Evolutionary conservation across 2,113 vertebrate genomes (phyloP).

Genomic region (Copsychus sechellarum): DNA sequence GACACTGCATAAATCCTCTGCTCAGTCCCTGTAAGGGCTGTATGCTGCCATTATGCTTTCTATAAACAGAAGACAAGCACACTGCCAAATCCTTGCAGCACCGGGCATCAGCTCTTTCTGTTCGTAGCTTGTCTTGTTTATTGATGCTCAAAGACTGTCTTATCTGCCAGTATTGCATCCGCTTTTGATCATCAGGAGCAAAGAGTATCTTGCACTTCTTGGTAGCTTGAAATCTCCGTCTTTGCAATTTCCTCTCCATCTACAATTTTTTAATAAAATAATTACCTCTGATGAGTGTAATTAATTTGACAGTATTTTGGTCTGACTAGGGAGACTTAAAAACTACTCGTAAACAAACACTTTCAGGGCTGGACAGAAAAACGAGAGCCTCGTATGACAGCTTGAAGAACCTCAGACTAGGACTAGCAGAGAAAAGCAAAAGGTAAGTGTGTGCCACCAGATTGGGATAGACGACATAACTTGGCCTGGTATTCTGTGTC

Average conservation of each 20-base stretch:
- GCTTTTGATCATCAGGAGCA: background rate
- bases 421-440: background rate
- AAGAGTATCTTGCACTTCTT: background rate
- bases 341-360: background rate
- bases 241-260: background rate
- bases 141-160: background rate
- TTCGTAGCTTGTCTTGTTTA: conserved; percentile 40
- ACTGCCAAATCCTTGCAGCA: conserved; percentile 31
- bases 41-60: conserved; percentile 25
- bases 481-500: background rate
- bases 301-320: background rate
- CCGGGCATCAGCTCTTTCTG: conserved; percentile 11
- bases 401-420: background rate
- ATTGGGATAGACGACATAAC: background rate
- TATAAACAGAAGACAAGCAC: conserved; percentile 44
- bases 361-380: background rate
- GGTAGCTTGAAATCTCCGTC: background rate
- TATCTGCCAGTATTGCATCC: background rate
- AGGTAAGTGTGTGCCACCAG: background rate
- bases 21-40: background rate
- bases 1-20: conserved; percentile 41
- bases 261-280: background rate
- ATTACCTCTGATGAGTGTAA: background rate
- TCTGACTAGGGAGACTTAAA: background rate
- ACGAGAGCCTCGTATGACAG: background rate